Percentiles rank a stretch among this genome's conserved stretches.
phyloP scores from a whole-genome alignment of 2,113 vertebrate genomes.

The Thryonomys swinderianus region DNA sequence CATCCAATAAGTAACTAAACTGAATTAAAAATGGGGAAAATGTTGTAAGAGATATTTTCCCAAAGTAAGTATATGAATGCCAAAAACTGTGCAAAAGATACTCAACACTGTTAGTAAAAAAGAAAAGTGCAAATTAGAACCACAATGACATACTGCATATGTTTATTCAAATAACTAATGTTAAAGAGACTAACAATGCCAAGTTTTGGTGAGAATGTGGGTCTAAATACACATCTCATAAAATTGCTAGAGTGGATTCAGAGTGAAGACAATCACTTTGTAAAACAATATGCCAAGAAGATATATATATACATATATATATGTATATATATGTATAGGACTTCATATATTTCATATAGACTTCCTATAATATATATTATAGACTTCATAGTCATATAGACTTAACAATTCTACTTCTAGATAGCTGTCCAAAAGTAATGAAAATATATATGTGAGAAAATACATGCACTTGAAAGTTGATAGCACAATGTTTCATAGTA shows the following conservation, averaged over 20 bases:
- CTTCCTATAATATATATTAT: neutral
- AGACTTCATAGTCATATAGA: neutral
- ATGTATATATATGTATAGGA: neutral
- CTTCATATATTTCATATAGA: too few relatives aligned
- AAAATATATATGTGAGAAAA: neutral
- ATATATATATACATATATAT: too few relatives aligned
- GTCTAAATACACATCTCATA: neutral
- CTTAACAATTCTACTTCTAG: neutral
- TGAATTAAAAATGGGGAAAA: slow-evolving; percentile 23
- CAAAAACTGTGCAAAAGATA: slow-evolving; percentile 23
- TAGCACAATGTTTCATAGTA: neutral
- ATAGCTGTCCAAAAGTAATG: neutral
- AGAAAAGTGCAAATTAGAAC: neutral
- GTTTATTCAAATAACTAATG: neutral
- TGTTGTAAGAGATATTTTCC: slow-evolving; percentile 1
- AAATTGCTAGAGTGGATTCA: neutral
- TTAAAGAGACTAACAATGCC: slow-evolving; percentile 15
- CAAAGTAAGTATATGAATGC: neutral
- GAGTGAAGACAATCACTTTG: neutral
- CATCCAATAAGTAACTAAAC: neutral
- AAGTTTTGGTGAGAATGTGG: neutral
- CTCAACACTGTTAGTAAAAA: neutral
- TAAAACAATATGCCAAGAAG: slow-evolving; percentile 1
- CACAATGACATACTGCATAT: neutral
- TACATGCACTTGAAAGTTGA: neutral